Evolutionary conservation across 35 echinoderm and acorn worm species (phyloP).

Genomic region (Diadema setosum): DNA sequence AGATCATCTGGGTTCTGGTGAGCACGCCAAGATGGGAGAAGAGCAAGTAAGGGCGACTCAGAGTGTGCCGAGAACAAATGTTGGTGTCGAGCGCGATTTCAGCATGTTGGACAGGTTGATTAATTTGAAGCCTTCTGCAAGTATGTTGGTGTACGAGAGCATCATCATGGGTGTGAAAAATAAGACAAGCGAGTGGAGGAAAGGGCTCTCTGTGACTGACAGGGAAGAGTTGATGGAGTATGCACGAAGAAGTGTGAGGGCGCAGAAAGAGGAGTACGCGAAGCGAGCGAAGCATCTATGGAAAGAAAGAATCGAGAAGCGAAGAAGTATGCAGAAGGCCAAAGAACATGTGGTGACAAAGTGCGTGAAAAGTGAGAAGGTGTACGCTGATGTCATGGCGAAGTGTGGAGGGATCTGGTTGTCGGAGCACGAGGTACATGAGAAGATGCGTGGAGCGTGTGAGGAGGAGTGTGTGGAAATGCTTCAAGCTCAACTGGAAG

Average conservation of each 20-base stretch:
- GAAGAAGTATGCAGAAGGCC: neutral
- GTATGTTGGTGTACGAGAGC: neutral
- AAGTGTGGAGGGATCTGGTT: constrained; percentile 17
- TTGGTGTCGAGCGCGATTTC: constrained; percentile 14
- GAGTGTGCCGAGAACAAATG: constrained; percentile 20
- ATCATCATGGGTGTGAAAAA: constrained; percentile 14
- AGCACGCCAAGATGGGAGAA: neutral
- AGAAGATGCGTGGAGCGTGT: neutral
- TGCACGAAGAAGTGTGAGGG: neutral
- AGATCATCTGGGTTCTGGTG: neutral
- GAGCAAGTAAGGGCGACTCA: neutral
- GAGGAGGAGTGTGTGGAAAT: neutral
- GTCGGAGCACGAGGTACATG: neutral
- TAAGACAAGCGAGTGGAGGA: constrained; percentile 3
- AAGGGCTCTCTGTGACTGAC: neutral
- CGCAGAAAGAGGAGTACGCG: neutral
- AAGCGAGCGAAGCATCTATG: neutral
- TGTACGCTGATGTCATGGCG: constrained; percentile 16
- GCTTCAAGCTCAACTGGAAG: neutral
- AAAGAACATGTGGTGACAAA: neutral
- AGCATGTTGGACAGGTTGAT: constrained; percentile 10
- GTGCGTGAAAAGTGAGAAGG: neutral
- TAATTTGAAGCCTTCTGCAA: neutral
- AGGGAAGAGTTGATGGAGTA: neutral
- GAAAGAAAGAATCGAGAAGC: neutral